Evolutionary conservation across 2,797 vertebrate genomes (phyloP), one percentile per base, ranked within the genome.

Genomic region (Notoglanidium macrostoma): DNA sequence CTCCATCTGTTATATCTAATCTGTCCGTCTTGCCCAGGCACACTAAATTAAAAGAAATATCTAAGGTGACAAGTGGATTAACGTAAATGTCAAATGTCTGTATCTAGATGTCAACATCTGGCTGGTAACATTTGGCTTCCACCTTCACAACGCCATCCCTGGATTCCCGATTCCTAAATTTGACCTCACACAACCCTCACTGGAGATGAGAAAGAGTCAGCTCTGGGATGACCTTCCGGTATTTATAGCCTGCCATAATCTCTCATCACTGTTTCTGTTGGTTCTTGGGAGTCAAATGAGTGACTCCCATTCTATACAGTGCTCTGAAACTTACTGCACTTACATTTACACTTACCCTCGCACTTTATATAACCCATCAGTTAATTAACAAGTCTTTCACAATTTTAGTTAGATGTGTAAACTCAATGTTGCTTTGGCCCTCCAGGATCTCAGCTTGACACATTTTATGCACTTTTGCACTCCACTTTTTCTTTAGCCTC

Each of bases 121-220:
- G 98, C 94, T 99, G 94, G 97, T 99, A 92, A 99, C 98, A 0
- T 99, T 99, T 1, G 98, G 98, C 80, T 99, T 99, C 94, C 98
- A 99, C 90, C 97, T 99, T 84, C 98, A 99, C 95, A 99, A 99
- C 10, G 98, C 97, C 12, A 99, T 99, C 94, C 98, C 98, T 90
- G 98, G 98, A 88, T 99, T 98, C 93, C 98, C 97, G 17, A 97
- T 99, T 87, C 98, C 98, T 0, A 98, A 98, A 92, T 98, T 98
- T 88, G 98, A 99, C 93, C 95, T 99, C 93, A 98, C 97, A 0
- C 96, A 98, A 89, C 97, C 98, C 0, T 99, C 98, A 0, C 97
- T 99, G 29, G 98, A 99, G 93, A 97, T 99, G 93, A 95, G 96
- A 89, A 99, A 98, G 96, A 99, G 97, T 91, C 98, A 99, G 93